Percentiles rank a stretch among this genome's conserved stretches.
Evolutionary conservation across 2,888 invertebrate genomes (phyloP).

Genomic region (Nephrotoma appendiculata): DNA sequence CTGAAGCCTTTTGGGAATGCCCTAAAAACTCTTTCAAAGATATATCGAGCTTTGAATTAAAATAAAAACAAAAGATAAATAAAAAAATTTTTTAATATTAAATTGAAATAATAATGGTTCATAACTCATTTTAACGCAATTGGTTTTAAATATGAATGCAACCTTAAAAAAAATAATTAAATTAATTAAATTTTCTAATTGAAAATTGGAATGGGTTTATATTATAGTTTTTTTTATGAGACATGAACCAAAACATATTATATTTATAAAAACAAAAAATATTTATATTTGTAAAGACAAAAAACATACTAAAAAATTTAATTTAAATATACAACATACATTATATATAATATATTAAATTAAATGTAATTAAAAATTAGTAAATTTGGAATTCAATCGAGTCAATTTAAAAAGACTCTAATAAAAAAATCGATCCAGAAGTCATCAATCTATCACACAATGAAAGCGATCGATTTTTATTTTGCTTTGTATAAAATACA

Average conservation of each 20-base stretch:
- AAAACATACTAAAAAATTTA: background rate
- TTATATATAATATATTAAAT: background rate
- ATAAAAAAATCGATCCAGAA: background rate
- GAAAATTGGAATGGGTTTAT: background rate
- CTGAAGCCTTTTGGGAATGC: background rate
- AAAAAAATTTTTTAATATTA: background rate
- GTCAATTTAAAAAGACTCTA: background rate
- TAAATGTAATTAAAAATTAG: background rate
- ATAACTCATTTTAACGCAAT: background rate
- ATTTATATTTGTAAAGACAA: background rate
- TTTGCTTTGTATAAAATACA: background rate
- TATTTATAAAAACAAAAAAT: background rate
- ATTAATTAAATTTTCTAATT: background rate
- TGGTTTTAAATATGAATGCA: background rate
- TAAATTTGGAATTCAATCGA: background rate
- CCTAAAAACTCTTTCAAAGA: background rate
- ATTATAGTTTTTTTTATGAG: background rate
- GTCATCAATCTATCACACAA: background rate
- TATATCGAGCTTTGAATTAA: background rate
- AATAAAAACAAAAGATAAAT: background rate
- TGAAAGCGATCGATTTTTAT: background rate
- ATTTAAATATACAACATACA: background rate
- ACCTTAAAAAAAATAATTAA: background rate
- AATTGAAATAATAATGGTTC: background rate
- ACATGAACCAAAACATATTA: background rate